Base-by-base conservation (phyloP, 2,113 vertebrate species). In the Microtus oregoni region DNA sequence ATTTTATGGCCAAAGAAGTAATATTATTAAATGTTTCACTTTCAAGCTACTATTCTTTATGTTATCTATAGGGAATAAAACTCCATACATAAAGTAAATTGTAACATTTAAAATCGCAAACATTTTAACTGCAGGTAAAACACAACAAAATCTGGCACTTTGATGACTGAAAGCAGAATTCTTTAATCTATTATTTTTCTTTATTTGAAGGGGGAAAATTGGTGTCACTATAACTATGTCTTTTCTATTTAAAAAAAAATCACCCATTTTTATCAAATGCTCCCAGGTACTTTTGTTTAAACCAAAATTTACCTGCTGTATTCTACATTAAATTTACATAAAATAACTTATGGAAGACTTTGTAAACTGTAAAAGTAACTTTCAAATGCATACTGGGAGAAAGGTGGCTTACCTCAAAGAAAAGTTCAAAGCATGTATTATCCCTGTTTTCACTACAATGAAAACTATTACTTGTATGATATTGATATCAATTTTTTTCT, bases 31-130 rank as follows among this genome's bases (percentile, higher is more conserved):
- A 50, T 82, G 7, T 95, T 75, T 86, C 52, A 86, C n/a, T 92
- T 96, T 77, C 35, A 92, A 89, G 32, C 79, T 92, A 32, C 75
- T 70, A 70, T 79, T 90, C 13, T 95, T 90, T 79, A 95, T 93
- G 8, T 72, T 85, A 6, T 68, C 94, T 92, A 77, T 87, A 13
- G 24, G 61, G 61, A 92, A 76, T 35, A 52, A 96, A 86, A 79
- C 92, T 86, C 9, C 32, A 85, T 67, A 86, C 70, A 75, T 79
- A 90, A 94, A 93, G 65, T n/a, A 30, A 81, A 86, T 58, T 55
- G 0, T 61, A 63, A 38, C 24, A 96, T 28, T 92, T 91, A 91
- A 97, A 91, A 95, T 78, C 72, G 67, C 38, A 81, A 70, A 28
- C 24, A 87, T 79, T 89, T 93, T 94, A 58, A 94, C 50, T 95